phyloP scores from a whole-genome alignment of 37 sponge, comb jelly and placozoan species.

The Halisarca cf. caerulea region DNA sequence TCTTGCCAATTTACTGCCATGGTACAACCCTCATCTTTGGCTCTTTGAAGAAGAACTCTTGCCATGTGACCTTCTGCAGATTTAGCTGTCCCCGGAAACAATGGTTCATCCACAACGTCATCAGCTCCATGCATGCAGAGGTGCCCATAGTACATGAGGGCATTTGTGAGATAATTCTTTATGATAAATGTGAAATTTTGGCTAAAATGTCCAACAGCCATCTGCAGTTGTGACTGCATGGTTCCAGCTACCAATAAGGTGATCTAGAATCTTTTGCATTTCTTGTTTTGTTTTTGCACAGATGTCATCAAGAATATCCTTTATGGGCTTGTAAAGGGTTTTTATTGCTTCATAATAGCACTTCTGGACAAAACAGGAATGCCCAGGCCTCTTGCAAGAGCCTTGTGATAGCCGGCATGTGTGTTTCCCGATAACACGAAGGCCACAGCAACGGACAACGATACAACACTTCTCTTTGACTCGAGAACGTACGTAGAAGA shows the following conservation, averaged over 20 bases:
- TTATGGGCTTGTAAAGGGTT: slow-evolving; percentile 3
- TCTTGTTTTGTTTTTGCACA: slow-evolving; percentile 36
- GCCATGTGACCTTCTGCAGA: slow-evolving; percentile 50
- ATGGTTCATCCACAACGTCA: background rate
- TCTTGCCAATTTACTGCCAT: slow-evolving; percentile 46
- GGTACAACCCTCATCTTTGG: slow-evolving; percentile 36
- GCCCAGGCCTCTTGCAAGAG: slow-evolving; percentile 20
- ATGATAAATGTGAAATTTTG: slow-evolving; percentile 18
- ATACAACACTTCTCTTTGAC: background rate
- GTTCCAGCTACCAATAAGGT: slow-evolving; percentile 42
- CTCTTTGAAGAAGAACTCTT: background rate
- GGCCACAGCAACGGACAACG: slow-evolving; percentile 21
- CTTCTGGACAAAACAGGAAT: background rate
- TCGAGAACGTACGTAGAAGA: background rate
- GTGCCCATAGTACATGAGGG: slow-evolving; percentile 38
- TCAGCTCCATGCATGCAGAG: slow-evolving; percentile 40
- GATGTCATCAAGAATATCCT: slow-evolving; percentile 32
- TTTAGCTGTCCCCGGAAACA: slow-evolving; percentile 43
- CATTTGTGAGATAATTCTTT: background rate
- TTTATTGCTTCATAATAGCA: background rate
- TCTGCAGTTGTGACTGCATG: slow-evolving; percentile 45
- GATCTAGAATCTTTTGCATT: slow-evolving; percentile 6
- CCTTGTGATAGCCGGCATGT: slow-evolving; percentile 22
- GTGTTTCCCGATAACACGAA: slow-evolving; percentile 32
- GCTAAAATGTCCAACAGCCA: slow-evolving; percentile 35